Conservation (phyloP, 2,113 vertebrate genomes). For the Chaetodon auriga region DNA sequence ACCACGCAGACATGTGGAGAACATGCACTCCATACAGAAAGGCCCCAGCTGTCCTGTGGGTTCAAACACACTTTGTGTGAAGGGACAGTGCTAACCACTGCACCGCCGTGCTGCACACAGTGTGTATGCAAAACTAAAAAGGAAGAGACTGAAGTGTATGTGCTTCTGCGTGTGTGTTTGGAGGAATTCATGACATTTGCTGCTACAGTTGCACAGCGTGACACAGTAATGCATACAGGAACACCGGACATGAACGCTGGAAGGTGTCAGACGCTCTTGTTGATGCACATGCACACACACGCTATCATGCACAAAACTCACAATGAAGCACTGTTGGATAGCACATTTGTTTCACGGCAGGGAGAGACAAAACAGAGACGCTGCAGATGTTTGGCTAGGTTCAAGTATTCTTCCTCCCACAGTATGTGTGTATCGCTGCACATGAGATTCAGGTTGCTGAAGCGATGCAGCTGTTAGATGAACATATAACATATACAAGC, state of each 20-base stretch:
- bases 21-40: too few species aligned
- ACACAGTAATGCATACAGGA: conserved; percentile 3
- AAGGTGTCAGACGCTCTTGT: conserved; percentile 49
- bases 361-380: conserved; percentile 47
- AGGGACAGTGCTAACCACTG: too few species aligned
- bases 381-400: conserved; percentile 58
- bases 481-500: conserved; percentile 23
- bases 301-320: conserved; percentile 23
- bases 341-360: conserved; percentile 54
- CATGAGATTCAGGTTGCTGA: conserved; percentile 10
- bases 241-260: conserved; percentile 30
- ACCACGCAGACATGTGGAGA: too few species aligned
- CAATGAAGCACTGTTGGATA: conserved; percentile 50
- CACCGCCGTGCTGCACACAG: too few species aligned
- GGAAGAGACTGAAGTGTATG: neutral
- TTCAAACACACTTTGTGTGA: too few species aligned
- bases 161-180: conserved; percentile 6
- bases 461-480: conserved; percentile 30
- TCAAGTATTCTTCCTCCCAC: conserved; percentile 44
- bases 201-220: conserved; percentile 33
- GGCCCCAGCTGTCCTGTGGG: too few species aligned
- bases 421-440: conserved; percentile 17
- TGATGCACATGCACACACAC: neutral
- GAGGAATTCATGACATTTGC: conserved; percentile 53
- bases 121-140: neutral